A percentile compares a stretch with the other conserved stretches of the same genome.
Evolutionary conservation across 2,888 invertebrate genomes (phyloP).

Genomic region (Kuschelorhynchus macadamiae): DNA sequence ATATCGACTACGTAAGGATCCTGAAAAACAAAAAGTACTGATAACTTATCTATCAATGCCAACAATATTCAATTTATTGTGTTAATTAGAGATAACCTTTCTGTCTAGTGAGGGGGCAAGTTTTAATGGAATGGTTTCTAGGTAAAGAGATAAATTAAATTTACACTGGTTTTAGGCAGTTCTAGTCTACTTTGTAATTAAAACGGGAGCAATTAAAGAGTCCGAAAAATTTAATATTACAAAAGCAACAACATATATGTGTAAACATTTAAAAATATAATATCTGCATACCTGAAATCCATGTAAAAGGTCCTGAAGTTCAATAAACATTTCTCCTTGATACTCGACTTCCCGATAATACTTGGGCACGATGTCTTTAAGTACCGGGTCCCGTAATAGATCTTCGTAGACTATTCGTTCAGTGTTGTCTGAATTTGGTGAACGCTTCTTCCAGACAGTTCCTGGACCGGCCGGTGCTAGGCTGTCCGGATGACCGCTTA

Average conservation of each 20-base stretch:
- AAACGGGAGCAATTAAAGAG: too few species aligned
- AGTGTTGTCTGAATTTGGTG: slow-evolving; percentile 78
- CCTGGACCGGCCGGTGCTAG: slow-evolving; percentile 94
- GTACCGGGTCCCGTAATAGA: slow-evolving; percentile 80
- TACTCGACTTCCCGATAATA: slow-evolving; percentile 89
- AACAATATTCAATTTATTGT: too few species aligned
- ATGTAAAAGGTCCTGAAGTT: slow-evolving; percentile 93
- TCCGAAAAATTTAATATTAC: too few species aligned
- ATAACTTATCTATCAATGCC: too few species aligned
- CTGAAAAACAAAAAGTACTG: slow-evolving; percentile 61
- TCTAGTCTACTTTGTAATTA: too few species aligned
- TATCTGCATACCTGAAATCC: slow-evolving; percentile 84
- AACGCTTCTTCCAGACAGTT: slow-evolving; percentile 93
- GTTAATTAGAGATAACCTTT: too few species aligned
- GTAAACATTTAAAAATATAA: too few species aligned
- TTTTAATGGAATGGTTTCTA: too few species aligned
- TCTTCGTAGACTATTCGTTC: slow-evolving; percentile 86
- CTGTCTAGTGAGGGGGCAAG: too few species aligned
- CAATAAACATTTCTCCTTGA: slow-evolving; percentile 88
- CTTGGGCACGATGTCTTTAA: slow-evolving; percentile 83
- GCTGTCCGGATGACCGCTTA: slow-evolving; percentile 93
- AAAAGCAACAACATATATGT: too few species aligned
- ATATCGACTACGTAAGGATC: slow-evolving; percentile 98
- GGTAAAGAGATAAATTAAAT: too few species aligned
- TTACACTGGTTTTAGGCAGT: too few species aligned